Conservation (phyloP, 2,113 vertebrate genomes). For the Melospiza georgiana region DNA sequence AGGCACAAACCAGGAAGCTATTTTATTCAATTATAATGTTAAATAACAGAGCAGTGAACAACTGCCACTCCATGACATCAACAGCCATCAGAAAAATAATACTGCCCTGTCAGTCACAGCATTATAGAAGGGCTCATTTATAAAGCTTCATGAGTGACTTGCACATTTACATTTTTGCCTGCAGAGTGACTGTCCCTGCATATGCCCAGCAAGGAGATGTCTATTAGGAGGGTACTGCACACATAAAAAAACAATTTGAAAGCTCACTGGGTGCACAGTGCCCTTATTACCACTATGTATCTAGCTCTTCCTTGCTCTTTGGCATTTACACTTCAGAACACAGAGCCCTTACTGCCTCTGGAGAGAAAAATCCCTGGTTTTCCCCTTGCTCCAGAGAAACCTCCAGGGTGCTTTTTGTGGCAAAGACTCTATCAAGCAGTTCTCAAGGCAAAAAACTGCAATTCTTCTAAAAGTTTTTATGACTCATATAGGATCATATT, state of each 20-base stretch:
- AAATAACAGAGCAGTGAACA: slow-evolving; percentile 20
- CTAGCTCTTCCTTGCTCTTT: background rate
- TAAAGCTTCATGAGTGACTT: background rate
- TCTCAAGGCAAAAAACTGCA: background rate
- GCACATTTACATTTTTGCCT: background rate
- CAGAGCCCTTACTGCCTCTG: background rate
- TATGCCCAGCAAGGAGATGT: background rate
- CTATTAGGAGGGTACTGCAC: background rate
- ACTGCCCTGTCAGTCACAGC: background rate
- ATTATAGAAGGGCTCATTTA: background rate
- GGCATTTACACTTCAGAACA: slow-evolving; percentile 8
- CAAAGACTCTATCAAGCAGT: background rate
- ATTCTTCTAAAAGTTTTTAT: background rate
- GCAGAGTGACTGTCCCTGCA: background rate
- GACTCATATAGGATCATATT: background rate
- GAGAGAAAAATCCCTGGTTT: background rate
- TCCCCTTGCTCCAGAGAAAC: background rate
- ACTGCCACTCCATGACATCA: background rate
- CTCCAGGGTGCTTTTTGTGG: background rate
- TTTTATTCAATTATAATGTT: background rate
- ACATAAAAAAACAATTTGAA: background rate
- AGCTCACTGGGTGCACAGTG: background rate
- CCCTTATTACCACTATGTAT: background rate
- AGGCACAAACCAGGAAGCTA: background rate
- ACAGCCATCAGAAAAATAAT: background rate